A percentile compares a stretch with the other conserved stretches of the same genome.
Conservation (phyloP, 1,140 invertebrate genomes). For the Diprion similis region DNA sequence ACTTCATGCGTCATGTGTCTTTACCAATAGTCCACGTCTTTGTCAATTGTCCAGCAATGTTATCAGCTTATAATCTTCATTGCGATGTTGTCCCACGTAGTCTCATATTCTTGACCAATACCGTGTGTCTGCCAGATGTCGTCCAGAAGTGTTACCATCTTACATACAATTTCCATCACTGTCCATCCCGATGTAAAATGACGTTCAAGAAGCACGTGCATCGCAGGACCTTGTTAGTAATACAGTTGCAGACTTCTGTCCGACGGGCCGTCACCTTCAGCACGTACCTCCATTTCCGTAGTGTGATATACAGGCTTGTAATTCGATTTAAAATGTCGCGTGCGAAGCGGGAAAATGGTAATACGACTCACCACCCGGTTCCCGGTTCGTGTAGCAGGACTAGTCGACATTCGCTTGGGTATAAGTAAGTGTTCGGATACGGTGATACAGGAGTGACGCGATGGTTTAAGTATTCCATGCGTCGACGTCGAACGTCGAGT, state of each 20-base stretch:
- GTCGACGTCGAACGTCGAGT: conserved; percentile 41
- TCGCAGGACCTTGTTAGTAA: neutral
- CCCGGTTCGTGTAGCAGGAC: neutral
- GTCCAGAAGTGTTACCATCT: no score
- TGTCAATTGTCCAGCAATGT: no score
- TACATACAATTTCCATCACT: no score
- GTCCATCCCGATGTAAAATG: neutral
- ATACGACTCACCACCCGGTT: neutral
- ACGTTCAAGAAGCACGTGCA: neutral
- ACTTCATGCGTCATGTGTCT: no score
- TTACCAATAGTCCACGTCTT: no score
- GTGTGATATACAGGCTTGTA: neutral
- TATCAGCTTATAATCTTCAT: no score
- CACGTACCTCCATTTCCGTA: no score
- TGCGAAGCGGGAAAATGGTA: neutral
- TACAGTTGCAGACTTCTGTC: neutral
- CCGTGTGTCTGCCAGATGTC: no score
- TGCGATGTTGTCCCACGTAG: no score
- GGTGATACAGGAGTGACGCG: conserved; percentile 20
- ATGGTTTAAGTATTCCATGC: conserved; percentile 58
- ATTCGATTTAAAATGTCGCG: conserved; percentile 5
- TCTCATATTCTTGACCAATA: no score
- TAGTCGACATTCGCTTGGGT: neutral
- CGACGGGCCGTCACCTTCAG: no score
- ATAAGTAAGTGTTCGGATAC: neutral